Evolutionary conservation across 2,888 invertebrate genomes (phyloP).

Genomic region (Ophraella communa): DNA sequence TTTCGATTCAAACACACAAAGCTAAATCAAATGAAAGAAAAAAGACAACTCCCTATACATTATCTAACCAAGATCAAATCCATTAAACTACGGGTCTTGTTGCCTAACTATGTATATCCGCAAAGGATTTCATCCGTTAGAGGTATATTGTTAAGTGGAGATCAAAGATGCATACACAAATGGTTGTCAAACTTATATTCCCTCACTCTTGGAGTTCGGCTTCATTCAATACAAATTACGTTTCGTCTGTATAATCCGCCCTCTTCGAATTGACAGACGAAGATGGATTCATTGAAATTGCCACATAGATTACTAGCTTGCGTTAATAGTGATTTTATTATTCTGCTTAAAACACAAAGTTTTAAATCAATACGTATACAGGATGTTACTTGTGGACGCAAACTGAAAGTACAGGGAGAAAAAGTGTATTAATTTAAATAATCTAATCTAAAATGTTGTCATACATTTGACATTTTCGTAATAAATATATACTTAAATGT

Average conservation of each 20-base stretch:
- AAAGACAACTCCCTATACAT: slow-evolving; percentile 10
- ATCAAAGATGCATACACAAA: slow-evolving; percentile 55
- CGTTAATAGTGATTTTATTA: not conserved
- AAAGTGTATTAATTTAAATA: too few relatives aligned
- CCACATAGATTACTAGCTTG: not conserved
- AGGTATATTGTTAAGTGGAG: slow-evolving; percentile 51
- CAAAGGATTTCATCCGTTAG: slow-evolving; percentile 44
- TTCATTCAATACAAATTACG: slow-evolving; percentile 45
- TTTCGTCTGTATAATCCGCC: slow-evolving; percentile 7
- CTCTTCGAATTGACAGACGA: not conserved
- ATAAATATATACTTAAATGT: too few relatives aligned
- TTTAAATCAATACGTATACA: too few relatives aligned
- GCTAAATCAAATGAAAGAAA: not conserved
- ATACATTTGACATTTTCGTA: too few relatives aligned
- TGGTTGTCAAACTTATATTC: slow-evolving; percentile 50
- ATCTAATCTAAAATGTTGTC: too few relatives aligned
- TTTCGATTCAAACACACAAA: not conserved
- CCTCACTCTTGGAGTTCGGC: slow-evolving; percentile 39
- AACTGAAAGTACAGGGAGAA: too few relatives aligned
- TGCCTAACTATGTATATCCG: slow-evolving; percentile 35
- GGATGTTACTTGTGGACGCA: too few relatives aligned
- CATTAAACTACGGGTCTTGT: slow-evolving; percentile 45
- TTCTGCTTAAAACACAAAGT: too few relatives aligned
- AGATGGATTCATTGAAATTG: not conserved
- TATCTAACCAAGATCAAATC: slow-evolving; percentile 32